Evolutionary conservation across 2,113 vertebrate species (phyloP).

Genomic region (Sceloporus tristichus): DNA sequence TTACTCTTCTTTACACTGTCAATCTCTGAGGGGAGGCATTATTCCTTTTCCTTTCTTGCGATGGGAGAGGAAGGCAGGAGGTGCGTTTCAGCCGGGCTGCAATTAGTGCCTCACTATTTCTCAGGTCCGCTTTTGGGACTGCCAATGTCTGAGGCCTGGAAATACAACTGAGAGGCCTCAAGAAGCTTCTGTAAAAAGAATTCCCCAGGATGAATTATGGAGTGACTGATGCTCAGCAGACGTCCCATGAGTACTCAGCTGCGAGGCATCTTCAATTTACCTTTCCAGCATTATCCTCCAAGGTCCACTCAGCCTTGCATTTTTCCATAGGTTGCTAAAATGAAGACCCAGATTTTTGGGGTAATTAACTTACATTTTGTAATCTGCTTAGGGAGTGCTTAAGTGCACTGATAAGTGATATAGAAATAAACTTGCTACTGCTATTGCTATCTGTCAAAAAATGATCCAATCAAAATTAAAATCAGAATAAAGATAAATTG

Average conservation of each 20-base stretch:
- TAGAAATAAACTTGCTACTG: too few relatives aligned
- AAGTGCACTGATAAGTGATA: too few relatives aligned
- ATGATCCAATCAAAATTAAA: neutral
- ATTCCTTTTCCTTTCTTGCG: neutral
- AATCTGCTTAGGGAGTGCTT: too few relatives aligned
- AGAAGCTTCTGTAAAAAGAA: neutral
- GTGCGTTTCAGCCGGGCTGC: fast-evolving
- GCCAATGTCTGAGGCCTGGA: neutral
- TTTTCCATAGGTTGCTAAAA: too few relatives aligned
- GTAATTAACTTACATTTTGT: too few relatives aligned
- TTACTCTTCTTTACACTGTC: neutral
- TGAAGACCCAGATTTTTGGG: too few relatives aligned
- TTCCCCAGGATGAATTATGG: neutral
- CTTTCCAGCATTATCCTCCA: neutral
- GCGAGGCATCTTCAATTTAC: neutral
- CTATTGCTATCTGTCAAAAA: neutral
- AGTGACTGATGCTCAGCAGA: neutral
- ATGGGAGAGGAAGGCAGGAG: neutral
- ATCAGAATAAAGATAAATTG: too few relatives aligned
- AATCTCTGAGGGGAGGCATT: neutral
- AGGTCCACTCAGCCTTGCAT: too few relatives aligned
- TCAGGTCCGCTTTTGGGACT: neutral
- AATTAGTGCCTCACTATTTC: neutral
- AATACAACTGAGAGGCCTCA: neutral
- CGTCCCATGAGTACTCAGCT: fast-evolving